phyloP scores from a whole-genome alignment of 1,140 invertebrate genomes.

The Lasioglossum albipes region DNA sequence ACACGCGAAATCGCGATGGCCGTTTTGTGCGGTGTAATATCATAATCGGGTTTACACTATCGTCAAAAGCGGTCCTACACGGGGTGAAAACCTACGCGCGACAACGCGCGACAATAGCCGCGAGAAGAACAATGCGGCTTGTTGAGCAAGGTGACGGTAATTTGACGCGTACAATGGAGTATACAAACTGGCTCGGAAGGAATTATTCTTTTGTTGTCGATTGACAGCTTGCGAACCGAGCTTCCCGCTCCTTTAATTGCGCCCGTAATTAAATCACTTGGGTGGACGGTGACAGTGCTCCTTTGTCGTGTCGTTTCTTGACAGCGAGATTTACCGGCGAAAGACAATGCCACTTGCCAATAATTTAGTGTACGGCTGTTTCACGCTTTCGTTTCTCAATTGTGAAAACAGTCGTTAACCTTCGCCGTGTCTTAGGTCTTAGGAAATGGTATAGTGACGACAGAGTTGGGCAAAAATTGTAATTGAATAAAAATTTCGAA shows the following conservation, averaged over 20 bases:
- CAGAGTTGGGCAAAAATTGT: too few species aligned
- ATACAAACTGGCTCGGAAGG: constrained; percentile 12
- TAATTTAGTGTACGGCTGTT: too few species aligned
- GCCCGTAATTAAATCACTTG: background rate
- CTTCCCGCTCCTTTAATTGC: background rate
- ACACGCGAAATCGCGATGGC: background rate
- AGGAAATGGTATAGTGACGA: too few species aligned
- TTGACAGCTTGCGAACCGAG: background rate
- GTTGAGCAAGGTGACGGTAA: constrained; percentile 48
- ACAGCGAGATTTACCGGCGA: too few species aligned
- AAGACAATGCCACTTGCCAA: too few species aligned
- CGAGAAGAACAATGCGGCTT: constrained; percentile 43
- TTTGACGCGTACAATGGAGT: constrained; percentile 36
- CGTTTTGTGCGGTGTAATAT: background rate
- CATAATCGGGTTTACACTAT: background rate
- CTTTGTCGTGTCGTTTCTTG: too few species aligned
- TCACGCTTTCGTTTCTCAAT: too few species aligned
- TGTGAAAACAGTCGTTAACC: too few species aligned
- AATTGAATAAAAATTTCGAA: too few species aligned
- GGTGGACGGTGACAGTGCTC: too few species aligned
- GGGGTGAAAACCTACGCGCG: constrained; percentile 40
- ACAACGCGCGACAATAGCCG: constrained; percentile 11
- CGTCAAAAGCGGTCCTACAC: background rate
- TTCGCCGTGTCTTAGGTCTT: too few species aligned
- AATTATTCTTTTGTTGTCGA: constrained; percentile 29